Evolutionary conservation across 1,140 invertebrate species (phyloP), one percentile per base, ranked within the genome.

Genomic region (Danaus melanippus): DNA sequence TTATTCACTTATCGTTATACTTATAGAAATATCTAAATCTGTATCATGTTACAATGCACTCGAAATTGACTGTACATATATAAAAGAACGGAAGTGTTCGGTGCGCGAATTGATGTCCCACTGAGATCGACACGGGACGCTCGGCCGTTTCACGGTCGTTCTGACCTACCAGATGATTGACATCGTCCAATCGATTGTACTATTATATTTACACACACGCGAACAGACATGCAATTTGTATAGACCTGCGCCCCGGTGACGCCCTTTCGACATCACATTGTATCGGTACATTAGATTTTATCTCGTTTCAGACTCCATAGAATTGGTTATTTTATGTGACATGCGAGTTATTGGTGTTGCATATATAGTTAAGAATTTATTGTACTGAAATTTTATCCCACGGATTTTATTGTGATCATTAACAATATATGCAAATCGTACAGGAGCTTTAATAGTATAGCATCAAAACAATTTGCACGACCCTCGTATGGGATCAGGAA

Each of bases 121-220:
- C 79, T 78, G 81, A 74, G 66, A 56, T 52, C 53, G 51, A 67
- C 66, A 64, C 71, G 69, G 76, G 76, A 75, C 58, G 68, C 62
- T 66, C 46, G 51, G 50, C 68, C 73, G 68, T 78, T 84, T 84
- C 80, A 86, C 80, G 83, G 83, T 83, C 80, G 80, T 68, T 44
- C 63, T 74, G 79, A 83, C 74, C 79, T 77, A 72, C 61, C 79
- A 75, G 67, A 82, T 77, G 82, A 84, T 81, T 78, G 74, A 81
- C 77, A 84, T 76, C 76, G 76, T 76, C 82, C 79, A 81, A 84
- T 86, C 79, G 82, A 85, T 85, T 85, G 76, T 79, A 70, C 71
- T 65, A 69, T 71, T 69, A 69, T 76, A 79, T 76, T 74, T 71
- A 73, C 72, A 70, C 64, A 69, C 66, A 60, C 62, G 56, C 60